Base-by-base conservation (phyloP, 2,113 vertebrate genomes). In the Callipepla squamata region DNA sequence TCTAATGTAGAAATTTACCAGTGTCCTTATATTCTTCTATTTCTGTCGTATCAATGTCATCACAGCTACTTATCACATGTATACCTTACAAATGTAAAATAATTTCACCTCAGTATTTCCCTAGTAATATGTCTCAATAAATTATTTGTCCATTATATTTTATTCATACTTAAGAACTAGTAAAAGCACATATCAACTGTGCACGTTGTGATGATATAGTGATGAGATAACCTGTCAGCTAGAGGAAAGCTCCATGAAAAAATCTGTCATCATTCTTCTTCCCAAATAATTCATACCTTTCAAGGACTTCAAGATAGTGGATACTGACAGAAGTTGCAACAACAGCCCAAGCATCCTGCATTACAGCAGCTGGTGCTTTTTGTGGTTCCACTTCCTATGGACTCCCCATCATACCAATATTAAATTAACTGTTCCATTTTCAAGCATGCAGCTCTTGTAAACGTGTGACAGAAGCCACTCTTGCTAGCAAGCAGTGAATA, bases 251-350 rank as follows among this genome's bases (percentile, higher is more conserved):
- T 90, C 77, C 5, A 4, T 70, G 51, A 85, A 74, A 47, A 85
- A 74, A 95, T 15, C 58, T 90, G 76, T 94, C 90, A 95, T 44
- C 75, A 38, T 40, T 62, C 36, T 70, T 61, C 57, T 66, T 30
- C 20, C 69, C 26, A 69, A 82, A 91, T 25, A 69, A 85, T 73
- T 45, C 32, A n/a, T 13, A 36, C 25, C 25, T 85, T 84, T 86
- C 68, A 70, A 23, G 13, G 40, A 80, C 26, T 76, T 79, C 30
- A 42, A 40, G 30, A 77, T 86, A 51, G 40, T 1, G 2, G 51
- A 81, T 32, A 59, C 32, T 36, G 50, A 70, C 65, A 82, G 58
- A 80, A 58, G 18, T 3, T 91, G 45, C 5, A 9, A 62, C 21
- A 83, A 50, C 8, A 69, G 19, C 2, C 6, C 58, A 55, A 78